Evolutionary conservation across 2,113 vertebrate species (phyloP).

Genomic region (Parus major): DNA sequence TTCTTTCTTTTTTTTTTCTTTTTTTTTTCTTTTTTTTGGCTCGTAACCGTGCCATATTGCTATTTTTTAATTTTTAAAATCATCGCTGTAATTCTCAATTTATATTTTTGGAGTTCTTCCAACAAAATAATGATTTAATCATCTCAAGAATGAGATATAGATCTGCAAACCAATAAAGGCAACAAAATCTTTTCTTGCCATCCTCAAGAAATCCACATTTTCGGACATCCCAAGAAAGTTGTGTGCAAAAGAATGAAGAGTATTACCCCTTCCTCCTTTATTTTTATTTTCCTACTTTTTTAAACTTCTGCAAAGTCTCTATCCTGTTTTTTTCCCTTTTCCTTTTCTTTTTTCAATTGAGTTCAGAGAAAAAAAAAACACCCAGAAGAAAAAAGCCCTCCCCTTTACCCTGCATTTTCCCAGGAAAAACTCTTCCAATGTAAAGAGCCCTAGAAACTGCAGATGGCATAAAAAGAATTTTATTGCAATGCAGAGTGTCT

Average conservation of each 20-base stretch:
- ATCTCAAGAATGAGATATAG: slow-evolving; percentile 66
- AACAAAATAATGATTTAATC: slow-evolving; percentile 65
- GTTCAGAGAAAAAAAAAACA: neutral
- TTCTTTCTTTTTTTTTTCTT: slow-evolving; percentile 2
- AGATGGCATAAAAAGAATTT: slow-evolving; percentile 99
- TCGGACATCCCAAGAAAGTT: slow-evolving; percentile 87
- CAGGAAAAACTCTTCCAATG: slow-evolving; percentile 4
- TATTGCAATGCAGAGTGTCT: slow-evolving; percentile 91
- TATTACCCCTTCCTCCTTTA: neutral
- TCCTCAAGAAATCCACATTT: slow-evolving; percentile 71
- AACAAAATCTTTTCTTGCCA: slow-evolving; percentile 99
- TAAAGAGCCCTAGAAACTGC: slow-evolving; percentile 69
- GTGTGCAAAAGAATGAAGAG: slow-evolving; percentile 91
- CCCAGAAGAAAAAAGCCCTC: neutral
- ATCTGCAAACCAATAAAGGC: slow-evolving; percentile 86
- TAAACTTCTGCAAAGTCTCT: slow-evolving; percentile 41
- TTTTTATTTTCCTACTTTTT: neutral
- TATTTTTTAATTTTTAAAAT: slow-evolving; percentile 75
- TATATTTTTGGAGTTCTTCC: slow-evolving; percentile 60
- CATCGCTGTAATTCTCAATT: slow-evolving; percentile 69
- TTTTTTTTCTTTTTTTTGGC: slow-evolving; percentile 1
- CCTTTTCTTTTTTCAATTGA: neutral
- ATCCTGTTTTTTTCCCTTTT: neutral
- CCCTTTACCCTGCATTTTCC: neutral
- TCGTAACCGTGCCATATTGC: slow-evolving; percentile 73